Conservation (phyloP, 2,113 vertebrate genomes). For the Stictonetta naevosa region DNA sequence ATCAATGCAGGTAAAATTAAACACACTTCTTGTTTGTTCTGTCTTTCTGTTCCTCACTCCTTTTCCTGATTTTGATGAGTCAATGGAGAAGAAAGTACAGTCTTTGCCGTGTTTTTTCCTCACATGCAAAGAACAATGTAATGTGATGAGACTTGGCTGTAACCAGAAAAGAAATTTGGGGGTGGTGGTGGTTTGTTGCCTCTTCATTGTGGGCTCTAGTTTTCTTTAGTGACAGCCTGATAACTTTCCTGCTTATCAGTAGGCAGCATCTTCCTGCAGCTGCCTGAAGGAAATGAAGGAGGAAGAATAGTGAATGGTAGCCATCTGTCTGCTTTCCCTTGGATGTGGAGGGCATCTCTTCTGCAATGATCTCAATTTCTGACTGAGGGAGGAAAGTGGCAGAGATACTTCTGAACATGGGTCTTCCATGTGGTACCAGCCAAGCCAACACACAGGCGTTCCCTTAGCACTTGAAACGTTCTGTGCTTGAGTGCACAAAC, state of each 20-base stretch:
- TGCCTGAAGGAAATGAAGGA: slow-evolving; percentile 42
- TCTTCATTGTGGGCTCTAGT: neutral
- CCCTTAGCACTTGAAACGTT: neutral
- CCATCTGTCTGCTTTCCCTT: slow-evolving; percentile 18
- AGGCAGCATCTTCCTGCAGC: slow-evolving; percentile 31
- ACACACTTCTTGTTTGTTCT: neutral
- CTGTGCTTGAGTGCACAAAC: slow-evolving; percentile 27
- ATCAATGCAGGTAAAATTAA: neutral
- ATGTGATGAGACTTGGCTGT: neutral
- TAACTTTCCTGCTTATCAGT: slow-evolving; percentile 17
- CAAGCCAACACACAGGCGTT: neutral
- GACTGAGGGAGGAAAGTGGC: slow-evolving; percentile 28
- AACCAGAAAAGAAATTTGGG: neutral
- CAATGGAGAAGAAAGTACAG: neutral
- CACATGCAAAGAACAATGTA: neutral
- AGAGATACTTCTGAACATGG: slow-evolving; percentile 18
- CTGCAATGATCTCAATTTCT: slow-evolving; percentile 13
- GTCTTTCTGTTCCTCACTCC: neutral
- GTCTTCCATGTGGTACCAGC: slow-evolving; percentile 25
- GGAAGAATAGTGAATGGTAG: slow-evolving; percentile 40
- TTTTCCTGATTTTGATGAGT: neutral
- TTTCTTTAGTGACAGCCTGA: neutral
- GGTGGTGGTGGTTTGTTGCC: neutral
- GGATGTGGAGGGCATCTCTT: neutral
- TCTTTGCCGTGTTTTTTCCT: neutral